phyloP scores from a whole-genome alignment of 2,113 vertebrate genomes.

The Catagonus wagneri region DNA sequence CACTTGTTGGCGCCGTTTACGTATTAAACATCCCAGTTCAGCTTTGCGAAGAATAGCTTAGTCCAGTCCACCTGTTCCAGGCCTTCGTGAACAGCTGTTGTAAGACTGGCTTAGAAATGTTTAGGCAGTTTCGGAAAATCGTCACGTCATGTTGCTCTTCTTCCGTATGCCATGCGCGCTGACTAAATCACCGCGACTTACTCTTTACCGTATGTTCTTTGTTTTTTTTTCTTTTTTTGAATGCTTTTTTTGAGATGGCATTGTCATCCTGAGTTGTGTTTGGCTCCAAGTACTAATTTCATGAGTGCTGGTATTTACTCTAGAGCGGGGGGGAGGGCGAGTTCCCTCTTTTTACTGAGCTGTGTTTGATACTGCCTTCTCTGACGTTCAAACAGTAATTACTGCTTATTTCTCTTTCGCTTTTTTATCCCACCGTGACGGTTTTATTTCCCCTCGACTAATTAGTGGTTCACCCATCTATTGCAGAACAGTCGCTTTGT shows the following conservation, averaged over 20 bases:
- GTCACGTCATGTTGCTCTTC: conserved; percentile 54
- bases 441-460: conserved; percentile 85
- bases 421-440: conserved; percentile 79
- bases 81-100: conserved; percentile 73
- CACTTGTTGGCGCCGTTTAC: conserved; percentile 31
- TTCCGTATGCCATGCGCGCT: neutral
- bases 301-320: conserved; percentile 61
- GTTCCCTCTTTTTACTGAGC: neutral
- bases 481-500: conserved; percentile 58
- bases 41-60: conserved; percentile 68
- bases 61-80: neutral
- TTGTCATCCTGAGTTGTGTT: neutral
- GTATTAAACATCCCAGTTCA: conserved; percentile 64
- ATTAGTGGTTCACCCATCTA: conserved; percentile 84
- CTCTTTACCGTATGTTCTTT: rapidly evolving
- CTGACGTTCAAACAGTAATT: conserved; percentile 78
- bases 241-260: neutral
- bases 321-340: neutral
- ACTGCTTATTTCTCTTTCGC: conserved; percentile 78
- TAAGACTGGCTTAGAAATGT: conserved; percentile 45
- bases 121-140: conserved; percentile 71
- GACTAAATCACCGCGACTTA: neutral
- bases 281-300: conserved; percentile 60
- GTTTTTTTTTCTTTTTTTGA: neutral
- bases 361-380: conserved; percentile 20